A percentile compares a stretch with the other conserved stretches of the same genome.
phyloP scores from a whole-genome alignment of 2,888 invertebrate genomes.

The Agriopis leucophaearia region DNA sequence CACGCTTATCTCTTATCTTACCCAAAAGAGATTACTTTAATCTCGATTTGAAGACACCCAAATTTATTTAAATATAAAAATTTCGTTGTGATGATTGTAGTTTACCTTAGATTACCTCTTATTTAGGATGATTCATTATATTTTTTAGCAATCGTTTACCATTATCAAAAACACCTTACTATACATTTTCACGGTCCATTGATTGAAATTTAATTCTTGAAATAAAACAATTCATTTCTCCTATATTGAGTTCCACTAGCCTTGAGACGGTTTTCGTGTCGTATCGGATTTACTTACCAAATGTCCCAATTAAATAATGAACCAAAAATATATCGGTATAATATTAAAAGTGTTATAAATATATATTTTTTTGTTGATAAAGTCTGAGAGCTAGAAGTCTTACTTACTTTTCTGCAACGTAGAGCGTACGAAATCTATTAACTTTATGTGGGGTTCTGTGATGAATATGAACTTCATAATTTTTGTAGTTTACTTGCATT shows the following conservation, averaged over 20 bases:
- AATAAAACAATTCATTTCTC: conserved; percentile 17
- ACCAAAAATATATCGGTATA: conserved; percentile 17
- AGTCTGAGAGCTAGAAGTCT: neutral
- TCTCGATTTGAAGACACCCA: too few relatives aligned
- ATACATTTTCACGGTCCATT: neutral
- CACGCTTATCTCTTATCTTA: too few relatives aligned
- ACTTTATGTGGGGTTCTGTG: neutral
- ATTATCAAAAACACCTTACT: neutral
- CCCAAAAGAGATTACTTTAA: too few relatives aligned
- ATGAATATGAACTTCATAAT: neutral
- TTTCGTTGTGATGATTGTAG: too few relatives aligned
- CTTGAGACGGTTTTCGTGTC: conserved; percentile 28
- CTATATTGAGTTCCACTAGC: conserved; percentile 19
- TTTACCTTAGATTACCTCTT: neutral
- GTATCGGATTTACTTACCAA: conserved; percentile 23
- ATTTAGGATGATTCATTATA: neutral
- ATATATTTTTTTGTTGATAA: conserved; percentile 5
- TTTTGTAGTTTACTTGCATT: neutral
- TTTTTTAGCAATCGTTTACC: neutral
- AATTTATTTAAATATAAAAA: too few relatives aligned
- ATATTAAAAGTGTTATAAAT: conserved; percentile 16
- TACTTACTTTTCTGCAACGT: neutral
- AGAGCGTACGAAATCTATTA: neutral
- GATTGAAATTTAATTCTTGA: conserved; percentile 10
- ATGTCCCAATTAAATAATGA: conserved; percentile 36